Base-by-base conservation (phyloP, 2,888 invertebrate species). In the Pristionchus fissidentatus region DNA sequence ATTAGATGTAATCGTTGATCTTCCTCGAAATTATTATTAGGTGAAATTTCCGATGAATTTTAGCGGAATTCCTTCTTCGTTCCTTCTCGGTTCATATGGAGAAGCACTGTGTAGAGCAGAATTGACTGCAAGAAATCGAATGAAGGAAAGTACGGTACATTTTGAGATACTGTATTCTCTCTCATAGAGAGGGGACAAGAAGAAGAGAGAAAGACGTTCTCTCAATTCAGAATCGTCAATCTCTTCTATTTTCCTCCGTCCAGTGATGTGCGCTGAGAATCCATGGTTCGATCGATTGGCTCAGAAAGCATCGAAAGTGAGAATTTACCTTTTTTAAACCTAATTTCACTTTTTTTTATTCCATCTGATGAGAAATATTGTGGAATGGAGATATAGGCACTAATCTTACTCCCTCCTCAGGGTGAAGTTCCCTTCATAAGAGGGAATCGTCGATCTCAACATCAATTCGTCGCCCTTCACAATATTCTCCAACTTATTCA, bases 71-170 rank as follows among this genome's bases (percentile, higher is more conserved):
- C 80, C 80, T 3, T 43, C 60, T 29, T 80, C 80, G 15, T 80
- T 80, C 43, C 80, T 80, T 57, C 80, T 80, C n/a, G 80, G 80
- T 26, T 29, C 41, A 5, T 60, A 80, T 22, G 80, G 80, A 57
- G 80, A 80, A 32, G 80, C 80, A 26, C 43, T 60, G 4, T n/a
- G 60, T 32, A 80, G 80, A 32, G 80, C 80, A 32, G 80, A 80
- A n/a, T 43, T 41, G n/a, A 52, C 43, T 1, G 78, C 78, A 22
- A 52, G 78, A 78, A 10, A 26, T 15, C 32, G 43, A 49, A 22
- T 78, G 7, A 35, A 38, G 49, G 52, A 55, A 52, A 52, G 78
- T 78, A n/a, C n/a, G n/a, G n/a, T n/a, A n/a, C n/a, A 49, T 49
- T 49, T 13, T 49, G n/a, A n/a, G n/a, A n/a, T n/a, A n/a, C n/a